A percentile compares a stretch with the other conserved stretches of the same genome.
phyloP scores from a whole-genome alignment of 2,888 invertebrate genomes.

The Sialis lutaria region DNA sequence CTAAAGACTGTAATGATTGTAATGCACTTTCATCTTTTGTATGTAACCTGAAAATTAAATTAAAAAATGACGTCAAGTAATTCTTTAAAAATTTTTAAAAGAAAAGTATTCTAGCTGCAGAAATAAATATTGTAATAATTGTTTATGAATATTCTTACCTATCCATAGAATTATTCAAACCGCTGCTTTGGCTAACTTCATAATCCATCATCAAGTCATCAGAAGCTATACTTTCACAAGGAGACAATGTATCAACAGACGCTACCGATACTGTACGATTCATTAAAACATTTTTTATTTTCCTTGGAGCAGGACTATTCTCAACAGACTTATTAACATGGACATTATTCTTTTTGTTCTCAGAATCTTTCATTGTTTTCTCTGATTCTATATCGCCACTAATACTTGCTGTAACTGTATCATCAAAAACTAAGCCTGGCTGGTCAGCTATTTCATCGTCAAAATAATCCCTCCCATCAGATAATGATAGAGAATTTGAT shows the following conservation, averaged over 20 bases:
- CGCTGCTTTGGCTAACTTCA: constrained; percentile 33
- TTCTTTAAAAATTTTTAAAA: no score
- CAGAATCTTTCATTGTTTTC: constrained; percentile 11
- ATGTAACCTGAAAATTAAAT: neutral
- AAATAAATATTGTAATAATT: constrained; percentile 1
- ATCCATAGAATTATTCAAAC: constrained; percentile 34
- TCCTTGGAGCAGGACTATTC: constrained; percentile 22
- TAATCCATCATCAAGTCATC: constrained; percentile 82
- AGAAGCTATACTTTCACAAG: constrained; percentile 66
- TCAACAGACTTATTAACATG: constrained; percentile 16
- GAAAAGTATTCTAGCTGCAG: neutral
- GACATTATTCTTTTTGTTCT: constrained; percentile 18
- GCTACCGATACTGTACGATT: constrained; percentile 40
- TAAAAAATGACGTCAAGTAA: no score
- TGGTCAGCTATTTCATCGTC: constrained; percentile 88
- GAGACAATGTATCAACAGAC: constrained; percentile 68
- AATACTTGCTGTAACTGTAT: constrained; percentile 26
- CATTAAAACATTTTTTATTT: constrained; percentile 20
- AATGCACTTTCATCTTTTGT: constrained; percentile 23
- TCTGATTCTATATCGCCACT: constrained; percentile 8
- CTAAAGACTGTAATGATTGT: constrained; percentile 33
- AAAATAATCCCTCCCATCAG: constrained; percentile 65
- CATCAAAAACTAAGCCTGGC: constrained; percentile 64
- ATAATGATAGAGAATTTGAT: constrained; percentile 56
- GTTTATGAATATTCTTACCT: constrained; percentile 14